Base-by-base conservation (phyloP, 2,113 vertebrate species). In the Dicaeum eximium region DNA sequence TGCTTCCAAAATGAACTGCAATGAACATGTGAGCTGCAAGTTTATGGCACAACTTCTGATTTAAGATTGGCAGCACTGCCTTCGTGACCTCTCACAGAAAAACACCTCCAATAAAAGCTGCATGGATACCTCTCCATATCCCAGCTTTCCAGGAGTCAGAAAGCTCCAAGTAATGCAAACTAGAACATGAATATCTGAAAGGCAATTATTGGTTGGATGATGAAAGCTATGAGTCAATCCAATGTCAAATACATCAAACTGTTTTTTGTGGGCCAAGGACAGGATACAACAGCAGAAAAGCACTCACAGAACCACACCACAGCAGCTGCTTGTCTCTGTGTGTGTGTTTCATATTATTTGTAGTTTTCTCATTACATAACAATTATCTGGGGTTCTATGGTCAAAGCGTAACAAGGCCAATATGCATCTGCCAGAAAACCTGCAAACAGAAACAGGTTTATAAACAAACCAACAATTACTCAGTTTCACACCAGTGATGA, bases 1-100 rank as follows among this genome's bases (percentile, higher is more conserved):
- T 7, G 91, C 91, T 98, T 98, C 97, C 35, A 47, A 33, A 66
- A n/a, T 3, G 15, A n/a, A 11, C 13, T 44, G n/a, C 37, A 44
- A 8, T 23, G n/a, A 50, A 28, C 38, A 11, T 0, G 2, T 8
- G 6, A 90, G 44, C 42, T 2, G 0, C 2, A 18, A 3, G 5
- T 30, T 54, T 7, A 22, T 1, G 14, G 47, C 2, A 0, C 8
- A 79, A 16, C 12, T 35, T 50, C 28, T 51, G 38, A 45, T 48
- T 40, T 11, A 2, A 15, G 7, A 48, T 47, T 51, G 51, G 54
- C 5, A 37, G 56, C 5, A 6, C 40, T 56, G 42, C 23, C 74
- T 61, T 37, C 0, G 3, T 42, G 31, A 53, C 6, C 31, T 18
- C 9, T 31, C 54, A 7, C 7, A 27, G 50, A 23, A 35, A 37